phyloP scores from a whole-genome alignment of 2,797 vertebrate genomes.

The Gobio occitaniae region DNA sequence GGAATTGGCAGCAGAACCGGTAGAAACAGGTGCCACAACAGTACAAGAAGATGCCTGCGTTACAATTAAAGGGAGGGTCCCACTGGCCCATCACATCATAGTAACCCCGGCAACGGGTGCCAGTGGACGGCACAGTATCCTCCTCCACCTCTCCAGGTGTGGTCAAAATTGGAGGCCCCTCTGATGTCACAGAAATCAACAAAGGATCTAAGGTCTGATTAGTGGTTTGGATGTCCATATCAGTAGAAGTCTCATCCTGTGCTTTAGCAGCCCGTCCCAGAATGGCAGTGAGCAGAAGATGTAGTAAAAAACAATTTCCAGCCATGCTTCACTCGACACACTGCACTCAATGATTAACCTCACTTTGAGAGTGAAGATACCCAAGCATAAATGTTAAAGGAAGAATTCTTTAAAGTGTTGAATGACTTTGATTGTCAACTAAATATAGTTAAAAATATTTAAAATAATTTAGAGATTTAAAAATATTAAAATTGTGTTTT shows the following conservation, averaged over 20 bases:
- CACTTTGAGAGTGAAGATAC: conserved; percentile 7
- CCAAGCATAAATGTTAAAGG: conserved; percentile 7
- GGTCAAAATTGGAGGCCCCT: conserved; percentile 70
- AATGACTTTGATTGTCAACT: neutral
- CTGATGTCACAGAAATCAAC: conserved; percentile 71
- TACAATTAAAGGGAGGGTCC: conserved; percentile 98
- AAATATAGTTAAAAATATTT: neutral
- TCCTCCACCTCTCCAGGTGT: conserved; percentile 75
- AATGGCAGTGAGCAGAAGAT: conserved; percentile 54
- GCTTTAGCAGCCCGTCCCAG: conserved; percentile 71
- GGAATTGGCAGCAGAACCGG: conserved; percentile 98
- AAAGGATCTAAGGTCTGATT: conserved; percentile 69
- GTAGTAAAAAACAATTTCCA: conserved; percentile 43
- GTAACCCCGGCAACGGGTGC: conserved; percentile 94
- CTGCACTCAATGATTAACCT: neutral
- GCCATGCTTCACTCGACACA: conserved; percentile 52
- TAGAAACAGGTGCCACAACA: conserved; percentile 98
- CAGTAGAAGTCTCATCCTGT: conserved; percentile 66
- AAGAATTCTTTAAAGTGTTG: neutral
- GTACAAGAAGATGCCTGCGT: conserved; percentile 90
- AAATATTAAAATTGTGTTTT: neutral
- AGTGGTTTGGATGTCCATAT: conserved; percentile 58
- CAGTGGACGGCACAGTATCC: conserved; percentile 71
- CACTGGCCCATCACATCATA: conserved; percentile 99
- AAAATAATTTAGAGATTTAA: neutral